These are phyloP conservation scores for Tragelaphus buxtoni DNA, from an alignment of 2,113 vertebrate genomes.

Conservation along the genomic window DNA sequence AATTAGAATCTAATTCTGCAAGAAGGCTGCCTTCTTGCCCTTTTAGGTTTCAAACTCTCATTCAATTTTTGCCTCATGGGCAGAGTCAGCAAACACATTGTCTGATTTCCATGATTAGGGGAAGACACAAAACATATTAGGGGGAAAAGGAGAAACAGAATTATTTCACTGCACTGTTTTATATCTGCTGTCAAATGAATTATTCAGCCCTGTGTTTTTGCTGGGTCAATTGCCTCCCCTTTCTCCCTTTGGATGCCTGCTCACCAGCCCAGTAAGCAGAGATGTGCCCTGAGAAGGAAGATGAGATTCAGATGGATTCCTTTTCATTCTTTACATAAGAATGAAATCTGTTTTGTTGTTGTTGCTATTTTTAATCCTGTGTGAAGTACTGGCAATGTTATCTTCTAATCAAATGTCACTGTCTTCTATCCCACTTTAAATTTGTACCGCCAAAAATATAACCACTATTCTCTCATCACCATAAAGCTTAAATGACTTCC, in stretches of 20 bases:
- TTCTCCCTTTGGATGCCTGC: background rate
- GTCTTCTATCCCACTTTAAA: background rate
- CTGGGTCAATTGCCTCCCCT: background rate
- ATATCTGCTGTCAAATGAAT: background rate
- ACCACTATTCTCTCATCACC: background rate
- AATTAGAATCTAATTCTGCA: background rate
- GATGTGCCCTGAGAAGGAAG: background rate
- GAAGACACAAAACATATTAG: background rate
- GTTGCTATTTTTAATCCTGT: background rate
- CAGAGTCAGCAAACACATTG: too few relatives aligned
- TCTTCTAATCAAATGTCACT: background rate
- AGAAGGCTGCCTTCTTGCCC: background rate
- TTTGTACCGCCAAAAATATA: background rate
- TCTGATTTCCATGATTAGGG: background rate
- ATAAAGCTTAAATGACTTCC: background rate
- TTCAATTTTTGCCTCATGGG: background rate
- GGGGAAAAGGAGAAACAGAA: background rate
- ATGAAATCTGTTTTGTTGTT: background rate
- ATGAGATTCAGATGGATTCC: background rate
- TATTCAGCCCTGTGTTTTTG: background rate
- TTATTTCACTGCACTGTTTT: background rate
- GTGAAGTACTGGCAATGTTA: background rate
- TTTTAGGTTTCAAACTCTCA: background rate
- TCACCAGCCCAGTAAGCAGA: background rate
- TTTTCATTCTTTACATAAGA: background rate